phyloP scores from a whole-genome alignment of 2,888 invertebrate genomes.

The Ryuthela nishihirai region DNA sequence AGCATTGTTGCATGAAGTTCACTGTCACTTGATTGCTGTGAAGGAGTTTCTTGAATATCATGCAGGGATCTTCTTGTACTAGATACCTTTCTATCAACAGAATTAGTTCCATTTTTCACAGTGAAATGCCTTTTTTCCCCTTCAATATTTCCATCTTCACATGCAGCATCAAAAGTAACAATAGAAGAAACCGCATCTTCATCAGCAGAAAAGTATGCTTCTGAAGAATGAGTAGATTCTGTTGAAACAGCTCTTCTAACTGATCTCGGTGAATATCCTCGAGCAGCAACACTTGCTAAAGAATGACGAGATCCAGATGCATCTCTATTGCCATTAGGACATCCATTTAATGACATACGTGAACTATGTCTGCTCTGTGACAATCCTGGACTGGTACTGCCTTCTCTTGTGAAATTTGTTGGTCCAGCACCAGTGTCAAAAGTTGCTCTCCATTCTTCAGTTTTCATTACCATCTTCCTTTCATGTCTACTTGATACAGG shows the following conservation, averaged over 20 bases:
- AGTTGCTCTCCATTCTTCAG: conserved; percentile 22
- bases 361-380: conserved; percentile 31
- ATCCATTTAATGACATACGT: conserved; percentile 27
- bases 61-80: conserved; percentile 35
- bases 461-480: conserved; percentile 16
- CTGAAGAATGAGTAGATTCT: conserved; percentile 75
- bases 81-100: conserved; percentile 34
- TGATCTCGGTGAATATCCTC: conserved; percentile 55
- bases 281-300: conserved; percentile 29
- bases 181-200: conserved; percentile 60
- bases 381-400: conserved; percentile 21
- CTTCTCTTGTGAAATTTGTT: conserved; percentile 16
- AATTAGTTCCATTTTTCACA: conserved; percentile 32
- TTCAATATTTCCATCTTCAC: conserved; percentile 17
- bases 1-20: conserved; percentile 28
- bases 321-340: conserved; percentile 17
- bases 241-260: conserved; percentile 69
- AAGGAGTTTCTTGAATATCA: conserved; percentile 41
- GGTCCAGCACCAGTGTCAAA: conserved; percentile 11
- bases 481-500: conserved; percentile 28
- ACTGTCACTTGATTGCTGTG: conserved; percentile 39
- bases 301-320: conserved; percentile 56
- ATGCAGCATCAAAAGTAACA: conserved; percentile 17
- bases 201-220: conserved; percentile 89
- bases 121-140: conserved; percentile 25